Evolutionary conservation across 2,888 invertebrate genomes (phyloP), one percentile per base, ranked within the genome.

Genomic region (Parnassius glacialis): DNA sequence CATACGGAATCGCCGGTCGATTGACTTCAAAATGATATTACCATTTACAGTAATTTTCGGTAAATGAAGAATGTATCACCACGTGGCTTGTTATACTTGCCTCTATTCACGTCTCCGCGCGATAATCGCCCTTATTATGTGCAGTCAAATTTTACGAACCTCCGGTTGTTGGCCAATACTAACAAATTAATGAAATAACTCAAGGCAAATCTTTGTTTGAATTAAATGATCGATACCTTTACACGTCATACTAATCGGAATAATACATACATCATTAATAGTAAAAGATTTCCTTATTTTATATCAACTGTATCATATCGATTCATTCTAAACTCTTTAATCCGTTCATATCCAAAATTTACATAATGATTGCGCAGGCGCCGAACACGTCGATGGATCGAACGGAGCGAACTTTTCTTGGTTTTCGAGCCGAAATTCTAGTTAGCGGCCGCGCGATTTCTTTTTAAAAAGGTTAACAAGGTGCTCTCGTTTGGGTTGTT

Each of bases 401-500:
- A 75, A 74, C 80, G 75, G 76, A 76, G 80, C 76, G 73, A 79
- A 84, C 81, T 90, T 87, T 90, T 90, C 90, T 91, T 77, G 84
- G 91, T 91, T 90, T 91, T 87, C 80, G 86, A 87, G 81, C 81
- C 87, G 78, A 87, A 91, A 90, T 91, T 91, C 91, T 91, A 90
- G 90, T 91, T 90, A 91, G 90, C 81, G 83, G 80, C 72, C 81
- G 84, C 84, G 87, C 87, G 87, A 87, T 89, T 89, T 90, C 86
- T 88, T 89, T 90, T 89, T 87, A 87, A 90, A 90, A 89, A 87
- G 85, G 87, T 88, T 90, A 91, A 90, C 90, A 90, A 90, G 90
- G 84, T 87, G 84, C 80, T 86, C 85, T 90, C 84, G 84, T 89
- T 90, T 87, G 78, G 84, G 85, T 90, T 75, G 83, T 90, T 90